These are phyloP conservation scores for Donacobius atricapilla DNA, from an alignment of 2,113 vertebrate species.

Conservation along the genomic window DNA sequence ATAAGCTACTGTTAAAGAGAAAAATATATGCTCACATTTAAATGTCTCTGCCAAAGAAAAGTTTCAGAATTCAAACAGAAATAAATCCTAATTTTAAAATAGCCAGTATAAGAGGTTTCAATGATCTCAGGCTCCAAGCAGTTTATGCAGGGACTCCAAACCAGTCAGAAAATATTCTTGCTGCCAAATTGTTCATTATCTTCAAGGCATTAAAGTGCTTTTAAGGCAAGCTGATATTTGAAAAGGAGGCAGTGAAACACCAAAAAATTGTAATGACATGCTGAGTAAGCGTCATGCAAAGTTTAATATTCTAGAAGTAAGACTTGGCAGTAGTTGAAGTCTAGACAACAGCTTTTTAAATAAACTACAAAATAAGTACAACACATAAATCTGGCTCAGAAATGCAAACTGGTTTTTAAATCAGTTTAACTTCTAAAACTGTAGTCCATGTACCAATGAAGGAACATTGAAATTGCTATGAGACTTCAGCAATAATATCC, in stretches of 20 bases:
- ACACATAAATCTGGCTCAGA: not conserved
- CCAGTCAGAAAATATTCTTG: constrained; percentile 23
- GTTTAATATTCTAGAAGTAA: constrained; percentile 27
- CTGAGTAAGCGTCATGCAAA: not conserved
- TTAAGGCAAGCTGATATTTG: constrained; percentile 38
- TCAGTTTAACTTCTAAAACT: not conserved
- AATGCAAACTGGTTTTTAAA: not conserved
- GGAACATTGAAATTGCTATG: not conserved
- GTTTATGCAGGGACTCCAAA: not conserved
- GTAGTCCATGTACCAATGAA: not conserved
- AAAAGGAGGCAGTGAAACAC: not conserved
- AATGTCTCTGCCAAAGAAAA: constrained; percentile 26
- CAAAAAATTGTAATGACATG: not conserved
- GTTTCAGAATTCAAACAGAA: constrained; percentile 45
- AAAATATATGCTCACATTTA: constrained; percentile 22
- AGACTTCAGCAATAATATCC: not conserved
- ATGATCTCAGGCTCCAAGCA: not conserved
- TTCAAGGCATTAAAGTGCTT: constrained; percentile 41
- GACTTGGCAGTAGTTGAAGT: not conserved
- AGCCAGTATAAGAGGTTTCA: not conserved
- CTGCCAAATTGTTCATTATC: constrained; percentile 54
- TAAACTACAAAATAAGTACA: not conserved
- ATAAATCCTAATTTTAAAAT: constrained; percentile 52
- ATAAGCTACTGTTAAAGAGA: constrained; percentile 41
- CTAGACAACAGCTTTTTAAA: not conserved